Evolutionary conservation across 2,888 invertebrate genomes (phyloP).

Genomic region (Cataglyphis albicans): DNA sequence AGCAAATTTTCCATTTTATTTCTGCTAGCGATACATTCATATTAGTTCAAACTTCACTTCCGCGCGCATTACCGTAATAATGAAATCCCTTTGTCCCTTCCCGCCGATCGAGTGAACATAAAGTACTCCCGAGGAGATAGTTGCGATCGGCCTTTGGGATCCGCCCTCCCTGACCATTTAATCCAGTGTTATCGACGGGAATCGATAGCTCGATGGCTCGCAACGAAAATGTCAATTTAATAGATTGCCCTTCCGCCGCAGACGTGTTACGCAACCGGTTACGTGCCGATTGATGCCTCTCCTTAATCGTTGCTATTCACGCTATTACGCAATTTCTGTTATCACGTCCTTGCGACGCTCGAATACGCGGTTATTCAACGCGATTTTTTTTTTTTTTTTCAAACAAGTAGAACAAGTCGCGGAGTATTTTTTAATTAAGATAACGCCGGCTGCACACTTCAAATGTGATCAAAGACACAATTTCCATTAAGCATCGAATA

Average conservation of each 20-base stretch:
- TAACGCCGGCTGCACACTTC: neutral
- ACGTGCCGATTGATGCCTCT: conserved; percentile 40
- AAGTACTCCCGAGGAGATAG: conserved; percentile 21
- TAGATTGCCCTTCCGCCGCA: conserved; percentile 27
- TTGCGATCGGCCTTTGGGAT: conserved; percentile 18
- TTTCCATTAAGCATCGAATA: neutral
- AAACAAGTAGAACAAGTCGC: neutral
- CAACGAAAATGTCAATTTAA: conserved; percentile 42
- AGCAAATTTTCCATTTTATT: neutral
- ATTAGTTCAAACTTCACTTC: neutral
- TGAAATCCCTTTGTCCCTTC: neutral
- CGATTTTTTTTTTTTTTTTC: neutral
- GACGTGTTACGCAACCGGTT: conserved; percentile 28
- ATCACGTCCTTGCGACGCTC: conserved; percentile 2
- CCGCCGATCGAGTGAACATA: neutral
- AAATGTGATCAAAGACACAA: neutral
- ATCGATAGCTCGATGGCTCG: conserved; percentile 29
- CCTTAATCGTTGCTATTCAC: conserved; percentile 3
- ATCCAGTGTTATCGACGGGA: neutral
- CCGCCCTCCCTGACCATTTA: conserved; percentile 1
- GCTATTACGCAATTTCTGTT: conserved; percentile 22
- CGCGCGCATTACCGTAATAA: neutral
- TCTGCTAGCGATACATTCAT: neutral
- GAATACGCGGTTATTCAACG: neutral
- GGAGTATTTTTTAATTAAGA: conserved; percentile 18